phyloP scores from a whole-genome alignment of 1,140 invertebrate genomes.

The Sycophaga agraensis region DNA sequence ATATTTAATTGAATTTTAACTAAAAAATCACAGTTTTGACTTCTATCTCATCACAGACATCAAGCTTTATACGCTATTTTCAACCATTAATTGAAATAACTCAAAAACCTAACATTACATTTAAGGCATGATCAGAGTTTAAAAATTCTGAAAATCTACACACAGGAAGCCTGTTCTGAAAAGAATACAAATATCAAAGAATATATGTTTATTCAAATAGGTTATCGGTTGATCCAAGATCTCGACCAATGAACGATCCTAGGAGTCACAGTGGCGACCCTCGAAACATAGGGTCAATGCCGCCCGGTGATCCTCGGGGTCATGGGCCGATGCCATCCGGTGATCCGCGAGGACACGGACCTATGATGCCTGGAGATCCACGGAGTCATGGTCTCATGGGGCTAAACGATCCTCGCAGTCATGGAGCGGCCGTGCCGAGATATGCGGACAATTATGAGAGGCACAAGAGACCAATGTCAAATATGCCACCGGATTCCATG shows the following conservation, averaged over 20 bases:
- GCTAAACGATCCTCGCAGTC: slow-evolving; percentile 1
- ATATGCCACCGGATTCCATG: background rate
- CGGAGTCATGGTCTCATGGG: background rate
- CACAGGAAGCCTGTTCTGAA: too few relatives aligned
- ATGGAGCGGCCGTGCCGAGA: slow-evolving; percentile 26
- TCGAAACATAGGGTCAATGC: too few relatives aligned
- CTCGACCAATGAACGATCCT: background rate
- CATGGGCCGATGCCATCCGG: background rate
- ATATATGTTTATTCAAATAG: too few relatives aligned
- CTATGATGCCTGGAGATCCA: slow-evolving; percentile 1
- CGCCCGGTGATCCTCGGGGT: slow-evolving; percentile 9
- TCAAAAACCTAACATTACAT: too few relatives aligned
- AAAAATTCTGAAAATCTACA: too few relatives aligned
- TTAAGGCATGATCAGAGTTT: too few relatives aligned
- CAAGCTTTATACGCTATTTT: too few relatives aligned
- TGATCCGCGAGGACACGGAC: slow-evolving; percentile 5
- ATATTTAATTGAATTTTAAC: too few relatives aligned
- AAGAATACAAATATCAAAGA: too few relatives aligned
- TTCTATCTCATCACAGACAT: too few relatives aligned
- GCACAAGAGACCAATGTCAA: slow-evolving; percentile 31
- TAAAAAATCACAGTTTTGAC: too few relatives aligned
- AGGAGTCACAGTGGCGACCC: background rate
- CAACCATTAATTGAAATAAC: too few relatives aligned
- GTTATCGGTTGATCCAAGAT: slow-evolving; percentile 8
- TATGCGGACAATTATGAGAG: slow-evolving; percentile 46